Evolutionary conservation across 2,113 vertebrate species (phyloP).

Genomic region (Anarrhichthys ocellatus): DNA sequence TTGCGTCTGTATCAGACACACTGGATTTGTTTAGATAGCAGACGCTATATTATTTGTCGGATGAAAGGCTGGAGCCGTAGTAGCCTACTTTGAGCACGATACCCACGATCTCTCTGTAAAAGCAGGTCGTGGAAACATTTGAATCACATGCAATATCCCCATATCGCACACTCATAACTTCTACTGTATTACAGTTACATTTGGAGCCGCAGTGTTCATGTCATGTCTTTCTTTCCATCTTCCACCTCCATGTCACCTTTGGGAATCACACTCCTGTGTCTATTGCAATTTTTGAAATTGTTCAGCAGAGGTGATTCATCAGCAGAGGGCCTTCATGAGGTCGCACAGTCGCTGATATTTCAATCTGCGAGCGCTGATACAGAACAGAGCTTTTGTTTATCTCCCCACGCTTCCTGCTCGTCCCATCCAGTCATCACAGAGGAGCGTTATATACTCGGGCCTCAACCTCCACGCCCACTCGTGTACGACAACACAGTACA

Average conservation of each 20-base stretch:
- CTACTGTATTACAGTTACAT: neutral
- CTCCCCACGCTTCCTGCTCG: slow-evolving; percentile 32
- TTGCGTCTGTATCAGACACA: too few relatives aligned
- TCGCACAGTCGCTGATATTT: slow-evolving; percentile 28
- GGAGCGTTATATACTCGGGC: slow-evolving; percentile 5
- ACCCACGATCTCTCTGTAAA: too few relatives aligned
- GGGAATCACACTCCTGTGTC: slow-evolving; percentile 26
- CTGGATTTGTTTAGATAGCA: too few relatives aligned
- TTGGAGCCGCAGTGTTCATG: neutral
- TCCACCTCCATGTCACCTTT: slow-evolving; percentile 24
- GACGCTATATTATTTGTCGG: too few relatives aligned
- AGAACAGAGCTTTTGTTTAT: slow-evolving; percentile 34
- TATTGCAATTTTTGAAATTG: slow-evolving; percentile 32
- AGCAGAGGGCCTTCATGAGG: neutral
- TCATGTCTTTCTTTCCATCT: neutral
- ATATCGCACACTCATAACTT: neutral
- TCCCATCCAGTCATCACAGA: slow-evolving; percentile 1
- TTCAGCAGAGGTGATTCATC: slow-evolving; percentile 37
- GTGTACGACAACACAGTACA: neutral
- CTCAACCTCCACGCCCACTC: slow-evolving; percentile 23
- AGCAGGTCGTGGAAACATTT: too few relatives aligned
- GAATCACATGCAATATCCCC: too few relatives aligned
- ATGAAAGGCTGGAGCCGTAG: too few relatives aligned
- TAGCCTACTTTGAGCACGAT: too few relatives aligned
- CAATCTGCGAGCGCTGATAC: slow-evolving; percentile 14